Base-by-base conservation (phyloP, 2,797 vertebrate species). In the Catamblyrhynchus diadema region DNA sequence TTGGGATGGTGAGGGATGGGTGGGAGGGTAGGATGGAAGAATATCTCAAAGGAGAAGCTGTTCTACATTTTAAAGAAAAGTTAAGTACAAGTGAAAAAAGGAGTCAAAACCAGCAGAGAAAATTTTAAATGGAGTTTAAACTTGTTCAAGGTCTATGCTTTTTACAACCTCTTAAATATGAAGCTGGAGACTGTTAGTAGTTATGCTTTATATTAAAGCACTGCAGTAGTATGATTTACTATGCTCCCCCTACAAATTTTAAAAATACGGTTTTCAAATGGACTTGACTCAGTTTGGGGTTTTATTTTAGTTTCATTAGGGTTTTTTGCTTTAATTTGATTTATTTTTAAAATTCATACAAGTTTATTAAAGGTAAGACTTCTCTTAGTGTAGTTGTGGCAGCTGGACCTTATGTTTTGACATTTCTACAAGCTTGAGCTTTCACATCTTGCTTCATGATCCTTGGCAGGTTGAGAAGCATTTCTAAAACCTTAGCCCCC, bases 21-120 rank as follows among this genome's bases (percentile, higher is more conserved):
- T 3, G 7, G 9, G 15, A 1, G 7, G 6, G 1, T 0, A 1
- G 1, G 6, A 4, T 3, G 2, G 3, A 23, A 70, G 12, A 70
- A 27, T 22, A 65, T 67, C 22, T 67, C 35, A 44, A 35, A 84
- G 48, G 23, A 86, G 41, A 71, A 74, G 25, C 8, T 62, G 4
- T 44, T 71, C 4, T 39, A 14, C 27, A 8, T 44, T 79, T 72
- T 69, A 28, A 69, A 56, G 28, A 66, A 66, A 51, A 66, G 30
- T 5, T 42, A 77, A 61, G 30, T 57, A 45, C 6, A 54, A 10
- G 7, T 35, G 17, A 73, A 54, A 25, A 72, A 50, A 64, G 18
- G 64, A 83, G 12, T 47, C 28, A 60, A 71, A 69, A 79, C 3
- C 12, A 64, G 9, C 3, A 61, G 20, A 90, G 7, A 39, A 64